Base-by-base conservation (phyloP, 2,113 vertebrate species). In the Indicator indicator region DNA sequence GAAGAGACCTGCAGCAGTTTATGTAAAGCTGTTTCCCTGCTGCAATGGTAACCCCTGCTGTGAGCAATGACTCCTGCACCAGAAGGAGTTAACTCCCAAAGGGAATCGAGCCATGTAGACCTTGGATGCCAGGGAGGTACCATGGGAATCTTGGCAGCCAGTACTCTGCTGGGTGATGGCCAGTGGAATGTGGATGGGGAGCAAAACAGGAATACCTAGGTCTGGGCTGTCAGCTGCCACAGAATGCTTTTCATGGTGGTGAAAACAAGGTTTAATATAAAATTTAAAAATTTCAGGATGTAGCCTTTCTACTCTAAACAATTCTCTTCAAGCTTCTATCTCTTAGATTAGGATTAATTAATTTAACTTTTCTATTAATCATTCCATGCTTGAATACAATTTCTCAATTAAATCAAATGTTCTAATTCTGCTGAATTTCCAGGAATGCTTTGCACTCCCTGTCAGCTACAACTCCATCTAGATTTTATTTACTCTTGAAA, bases 31-130 rank as follows among this genome's bases (percentile, higher is more conserved):
- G 18, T 84, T 78, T 81, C 15, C 58, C 42, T 52, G 75, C 24
- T 0, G 0, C 30, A n/a, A 7, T 0, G 2, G 71, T 27, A 63
- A 11, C 0, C 3, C 0, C 0, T 52, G 46, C 55, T 58, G 54
- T 28, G 40, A 63, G 46, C 2, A 1, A 36, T 4, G 58, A 59
- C 40, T 56, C 13, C 33, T 28, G 69, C 30, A 11, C 55, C 1
- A 4, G 77, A 9, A 80, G 28, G 15, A 19, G 79, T 36, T 12
- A 32, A n/a, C 4, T 23, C 42, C 33, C 0, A 4, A 14, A 46
- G 68, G 38, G 27, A 28, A 10, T 6, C n/a, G 60, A 60, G 54
- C 23, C 32, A 3, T 1, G 2, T 38, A 36, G 55, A 70, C 33
- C 23, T 15, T 7, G 70, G 42, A 8, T 1, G 3, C 44, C 44